These are phyloP conservation scores for Ophiodon elongatus DNA, from an alignment of 2,113 vertebrate species.

Conservation along the genomic window DNA sequence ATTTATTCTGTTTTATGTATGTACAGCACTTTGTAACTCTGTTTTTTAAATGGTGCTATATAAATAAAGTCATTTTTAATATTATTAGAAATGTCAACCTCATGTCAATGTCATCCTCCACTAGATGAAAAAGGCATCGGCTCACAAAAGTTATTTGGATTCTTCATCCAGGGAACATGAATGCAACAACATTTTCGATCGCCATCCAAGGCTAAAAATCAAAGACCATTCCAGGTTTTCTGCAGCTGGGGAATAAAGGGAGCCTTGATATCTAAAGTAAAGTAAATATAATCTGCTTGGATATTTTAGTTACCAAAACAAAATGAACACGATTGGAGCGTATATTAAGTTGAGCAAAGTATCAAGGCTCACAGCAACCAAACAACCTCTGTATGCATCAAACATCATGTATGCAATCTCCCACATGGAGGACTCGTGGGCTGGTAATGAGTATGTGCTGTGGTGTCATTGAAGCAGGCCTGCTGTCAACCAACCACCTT, in stretches of 20 bases:
- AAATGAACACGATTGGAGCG: neutral
- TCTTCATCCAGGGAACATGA: neutral
- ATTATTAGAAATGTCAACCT: neutral
- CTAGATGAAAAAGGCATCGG: neutral
- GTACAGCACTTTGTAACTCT: no score
- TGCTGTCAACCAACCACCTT: conserved; percentile 55
- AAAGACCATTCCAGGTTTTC: neutral
- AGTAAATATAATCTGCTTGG: neutral
- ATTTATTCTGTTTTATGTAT: no score
- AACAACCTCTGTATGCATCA: conserved; percentile 3
- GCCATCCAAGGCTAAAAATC: neutral
- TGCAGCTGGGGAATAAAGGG: neutral
- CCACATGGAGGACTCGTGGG: neutral
- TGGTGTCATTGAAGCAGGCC: conserved; percentile 49
- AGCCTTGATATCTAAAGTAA: neutral
- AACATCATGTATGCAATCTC: conserved; percentile 24
- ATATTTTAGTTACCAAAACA: neutral
- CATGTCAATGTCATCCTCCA: neutral
- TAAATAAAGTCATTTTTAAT: no score
- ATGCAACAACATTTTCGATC: neutral
- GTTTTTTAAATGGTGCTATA: no score
- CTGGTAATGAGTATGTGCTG: conserved; percentile 35
- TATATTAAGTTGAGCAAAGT: conserved; percentile 1
- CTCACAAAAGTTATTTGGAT: neutral
- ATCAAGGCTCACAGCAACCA: neutral